Percentiles rank a stretch among this genome's conserved stretches.
These are phyloP conservation scores for Saccopteryx bilineata DNA, from an alignment of 2,113 vertebrate species.

Conservation along the genomic window DNA sequence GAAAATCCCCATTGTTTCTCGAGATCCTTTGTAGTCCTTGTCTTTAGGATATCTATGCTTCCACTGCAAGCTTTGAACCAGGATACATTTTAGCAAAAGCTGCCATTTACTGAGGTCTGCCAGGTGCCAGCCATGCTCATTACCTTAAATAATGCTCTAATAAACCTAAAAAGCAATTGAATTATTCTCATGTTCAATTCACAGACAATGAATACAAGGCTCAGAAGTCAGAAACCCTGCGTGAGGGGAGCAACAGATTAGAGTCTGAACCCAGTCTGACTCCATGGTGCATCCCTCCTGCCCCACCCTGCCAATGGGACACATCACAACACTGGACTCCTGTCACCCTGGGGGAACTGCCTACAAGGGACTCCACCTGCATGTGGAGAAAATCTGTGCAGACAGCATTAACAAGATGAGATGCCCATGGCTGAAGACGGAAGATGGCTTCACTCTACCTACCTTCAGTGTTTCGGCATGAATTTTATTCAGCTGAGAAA, in stretches of 20 bases:
- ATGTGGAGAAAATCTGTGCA: background rate
- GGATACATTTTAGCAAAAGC: background rate
- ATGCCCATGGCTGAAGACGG: background rate
- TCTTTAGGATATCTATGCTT: background rate
- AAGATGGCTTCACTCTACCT: conserved; percentile 14
- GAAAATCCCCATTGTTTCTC: background rate
- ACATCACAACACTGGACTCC: background rate
- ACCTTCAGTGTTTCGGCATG: conserved; percentile 96
- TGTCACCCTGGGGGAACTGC: background rate
- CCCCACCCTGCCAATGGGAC: background rate
- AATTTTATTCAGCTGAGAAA: conserved; percentile 95
- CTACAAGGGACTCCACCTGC: background rate
- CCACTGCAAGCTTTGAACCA: background rate
- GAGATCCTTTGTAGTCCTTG: background rate
- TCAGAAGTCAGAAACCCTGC: background rate
- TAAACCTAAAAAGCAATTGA: background rate
- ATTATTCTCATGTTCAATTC: background rate
- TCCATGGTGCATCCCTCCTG: background rate
- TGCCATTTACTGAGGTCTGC: background rate
- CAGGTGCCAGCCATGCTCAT: background rate
- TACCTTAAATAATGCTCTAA: background rate
- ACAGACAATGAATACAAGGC: background rate
- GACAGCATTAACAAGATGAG: background rate
- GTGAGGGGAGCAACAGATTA: background rate
- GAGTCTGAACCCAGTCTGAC: background rate